phyloP scores from a whole-genome alignment of 2,797 vertebrate species.

The Gallirallus australis region DNA sequence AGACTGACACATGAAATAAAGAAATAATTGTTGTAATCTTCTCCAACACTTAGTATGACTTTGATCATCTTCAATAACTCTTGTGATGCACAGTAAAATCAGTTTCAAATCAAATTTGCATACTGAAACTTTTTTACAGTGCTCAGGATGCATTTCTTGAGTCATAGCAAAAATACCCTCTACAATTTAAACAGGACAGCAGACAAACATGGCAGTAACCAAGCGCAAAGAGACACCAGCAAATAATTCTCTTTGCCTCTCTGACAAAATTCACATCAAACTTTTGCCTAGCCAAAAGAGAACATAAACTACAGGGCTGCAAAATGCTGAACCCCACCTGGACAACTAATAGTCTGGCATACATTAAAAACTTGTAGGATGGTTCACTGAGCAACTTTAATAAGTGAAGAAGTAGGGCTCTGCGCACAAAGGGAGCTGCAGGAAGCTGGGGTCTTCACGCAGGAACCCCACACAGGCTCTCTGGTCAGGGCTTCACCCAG shows the following conservation, averaged over 20 bases:
- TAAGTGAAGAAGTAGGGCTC: rapidly evolving
- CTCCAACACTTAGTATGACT: not conserved
- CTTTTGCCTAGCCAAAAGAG: not conserved
- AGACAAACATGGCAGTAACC: not conserved
- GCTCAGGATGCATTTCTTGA: not conserved
- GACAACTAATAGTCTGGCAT: not conserved
- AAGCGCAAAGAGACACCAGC: not conserved
- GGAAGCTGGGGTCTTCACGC: rapidly evolving
- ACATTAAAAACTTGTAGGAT: not conserved
- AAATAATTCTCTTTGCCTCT: not conserved
- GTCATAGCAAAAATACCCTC: not conserved
- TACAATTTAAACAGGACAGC: not conserved
- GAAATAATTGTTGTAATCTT: not conserved
- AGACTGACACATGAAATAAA: conserved; percentile 18
- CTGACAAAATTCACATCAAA: not conserved
- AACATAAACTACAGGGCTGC: not conserved
- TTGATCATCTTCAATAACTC: not conserved
- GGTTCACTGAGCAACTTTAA: not conserved
- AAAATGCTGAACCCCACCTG: not conserved
- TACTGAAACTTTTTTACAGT: not conserved
- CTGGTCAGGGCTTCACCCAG: rapidly evolving
- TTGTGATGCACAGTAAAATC: not conserved
- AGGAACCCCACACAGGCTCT: not conserved
- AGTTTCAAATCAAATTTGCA: not conserved
- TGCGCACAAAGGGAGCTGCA: not conserved